A percentile compares a stretch with the other conserved stretches of the same genome.
These are phyloP conservation scores for Trypoxylon attenuatum DNA, from an alignment of 2,888 invertebrate species.

Conservation along the genomic window DNA sequence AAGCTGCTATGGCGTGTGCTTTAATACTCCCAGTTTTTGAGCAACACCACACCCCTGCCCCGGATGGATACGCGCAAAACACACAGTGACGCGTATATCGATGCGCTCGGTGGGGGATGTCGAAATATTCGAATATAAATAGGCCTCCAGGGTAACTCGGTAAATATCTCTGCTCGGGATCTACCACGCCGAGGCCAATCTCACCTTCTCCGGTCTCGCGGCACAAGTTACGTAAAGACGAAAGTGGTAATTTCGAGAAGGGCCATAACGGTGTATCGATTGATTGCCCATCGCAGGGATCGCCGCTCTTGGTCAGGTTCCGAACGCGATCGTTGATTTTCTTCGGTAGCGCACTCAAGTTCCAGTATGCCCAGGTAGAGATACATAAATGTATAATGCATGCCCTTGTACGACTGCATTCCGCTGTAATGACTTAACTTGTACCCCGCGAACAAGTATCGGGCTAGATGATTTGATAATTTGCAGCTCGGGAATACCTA, in stretches of 20 bases:
- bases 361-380: conserved; percentile 23
- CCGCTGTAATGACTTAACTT: conserved; percentile 65
- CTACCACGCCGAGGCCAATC: background rate
- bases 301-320: background rate
- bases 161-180: background rate
- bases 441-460: conserved; percentile 45
- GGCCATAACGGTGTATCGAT: conserved; percentile 16
- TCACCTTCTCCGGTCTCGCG: too few species aligned
- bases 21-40: too few species aligned
- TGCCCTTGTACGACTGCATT: conserved; percentile 59
- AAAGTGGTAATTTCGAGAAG: conserved; percentile 6
- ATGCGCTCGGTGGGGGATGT: background rate
- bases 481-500: conserved; percentile 43
- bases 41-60: too few species aligned
- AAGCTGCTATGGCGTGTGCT: too few species aligned
- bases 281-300: background rate
- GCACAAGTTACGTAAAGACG: background rate
- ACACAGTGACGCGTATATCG: too few species aligned
- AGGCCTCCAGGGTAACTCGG: background rate
- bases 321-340: too few species aligned
- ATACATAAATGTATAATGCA: conserved; percentile 60
- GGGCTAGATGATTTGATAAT: conserved; percentile 57
- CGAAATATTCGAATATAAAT: background rate
- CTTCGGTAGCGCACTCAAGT: conserved; percentile 32
- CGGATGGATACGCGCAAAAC: too few species aligned